Conservation (phyloP, 2,113 vertebrate genomes). For the Chunga burmeisteri region DNA sequence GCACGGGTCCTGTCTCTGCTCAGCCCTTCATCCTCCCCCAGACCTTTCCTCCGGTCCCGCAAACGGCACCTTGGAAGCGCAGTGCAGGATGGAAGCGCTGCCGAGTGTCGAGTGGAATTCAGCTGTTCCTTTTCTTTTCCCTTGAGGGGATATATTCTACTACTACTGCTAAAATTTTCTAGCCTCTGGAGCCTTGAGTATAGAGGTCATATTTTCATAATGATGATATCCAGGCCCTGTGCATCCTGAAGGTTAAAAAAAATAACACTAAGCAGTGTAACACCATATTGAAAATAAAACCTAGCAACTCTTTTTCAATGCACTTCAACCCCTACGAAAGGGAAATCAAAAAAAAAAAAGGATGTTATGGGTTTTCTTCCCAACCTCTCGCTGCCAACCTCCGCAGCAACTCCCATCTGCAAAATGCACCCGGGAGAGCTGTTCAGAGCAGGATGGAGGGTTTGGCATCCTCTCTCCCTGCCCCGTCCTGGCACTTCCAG, state of each 20-base stretch:
- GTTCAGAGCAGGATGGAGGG: background rate
- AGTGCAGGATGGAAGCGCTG: background rate
- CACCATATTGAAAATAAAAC: background rate
- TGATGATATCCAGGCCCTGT: background rate
- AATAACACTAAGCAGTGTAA: background rate
- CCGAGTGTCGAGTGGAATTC: accelerated
- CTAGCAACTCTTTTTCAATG: background rate
- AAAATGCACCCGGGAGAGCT: background rate
- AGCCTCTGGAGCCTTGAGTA: background rate
- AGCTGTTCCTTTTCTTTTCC: background rate
- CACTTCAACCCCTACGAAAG: background rate
- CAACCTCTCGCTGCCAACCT: background rate
- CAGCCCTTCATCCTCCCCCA: background rate
- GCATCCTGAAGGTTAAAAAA: background rate
- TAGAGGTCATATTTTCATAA: background rate
- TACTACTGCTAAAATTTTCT: accelerated
- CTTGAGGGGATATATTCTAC: background rate
- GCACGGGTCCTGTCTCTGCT: background rate
- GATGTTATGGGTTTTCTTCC: background rate
- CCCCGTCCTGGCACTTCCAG: background rate
- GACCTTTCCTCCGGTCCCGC: background rate
- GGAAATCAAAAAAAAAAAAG: background rate
- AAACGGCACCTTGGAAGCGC: background rate
- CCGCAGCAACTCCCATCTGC: background rate
- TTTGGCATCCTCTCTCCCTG: background rate